Evolutionary conservation across 2,113 vertebrate species (phyloP), one percentile per base, ranked within the genome.

Genomic region (Bothrops jararaca): DNA sequence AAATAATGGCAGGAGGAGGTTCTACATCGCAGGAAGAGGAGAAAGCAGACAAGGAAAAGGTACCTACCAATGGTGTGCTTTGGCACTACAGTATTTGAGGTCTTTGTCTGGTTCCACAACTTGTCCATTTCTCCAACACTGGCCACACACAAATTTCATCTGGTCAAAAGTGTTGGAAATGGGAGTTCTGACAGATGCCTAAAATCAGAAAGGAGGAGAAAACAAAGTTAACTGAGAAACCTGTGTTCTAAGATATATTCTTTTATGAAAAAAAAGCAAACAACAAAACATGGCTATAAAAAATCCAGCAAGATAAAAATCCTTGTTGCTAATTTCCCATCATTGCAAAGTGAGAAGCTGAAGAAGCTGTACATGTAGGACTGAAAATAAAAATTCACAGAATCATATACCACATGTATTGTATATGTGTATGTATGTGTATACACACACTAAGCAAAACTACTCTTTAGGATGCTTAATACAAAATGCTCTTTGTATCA

Each of bases 131-230:
- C 97, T 97, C 98, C 98, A 98, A 97, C 99, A 99, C 93, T 98
- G 98, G 94, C 98, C 97, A 85, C 99, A 99, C 57, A 98, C 98
- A 92, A 99, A 99, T 98, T 98, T 99, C 98, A 99, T 98, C 95
- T 98, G 98, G 93, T 98, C 98, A 92, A 98, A 98, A 93, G 97
- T 97, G 95, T 97, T 97, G 92, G 97, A 97, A 0, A 93, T 95
- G 3, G 97, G 96, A 50, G 96, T 94, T 94, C 98, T 96, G 0
- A 97, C 89, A 91, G 95, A 94, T 94, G 97, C 90, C 92, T 98
- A 92, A 26, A 34, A 86, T 92, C 39, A 54, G 54, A 34, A 90
- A 69, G 57, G 74, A n/a, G 53, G 7, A 22, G 89, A n/a, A 57
- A 92, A 26, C 39, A 48, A 89, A 89, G 11, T 26, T 88, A 12